Evolutionary conservation across 2,113 vertebrate genomes (phyloP), one percentile per base, ranked within the genome.

Genomic region (Verasper variegatus): DNA sequence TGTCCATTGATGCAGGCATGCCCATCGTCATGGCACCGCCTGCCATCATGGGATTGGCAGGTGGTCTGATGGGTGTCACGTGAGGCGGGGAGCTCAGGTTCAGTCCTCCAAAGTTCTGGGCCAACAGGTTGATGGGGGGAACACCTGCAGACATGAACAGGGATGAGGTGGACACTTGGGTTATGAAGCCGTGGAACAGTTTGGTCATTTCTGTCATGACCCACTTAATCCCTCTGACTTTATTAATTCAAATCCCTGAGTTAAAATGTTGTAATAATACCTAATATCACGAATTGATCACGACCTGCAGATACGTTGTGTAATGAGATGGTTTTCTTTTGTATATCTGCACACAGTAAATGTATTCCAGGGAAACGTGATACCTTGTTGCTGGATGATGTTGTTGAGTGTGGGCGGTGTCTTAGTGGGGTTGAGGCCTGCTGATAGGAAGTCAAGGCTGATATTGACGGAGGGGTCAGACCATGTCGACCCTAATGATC

Each of bases 391-490:
- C 67, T 97, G 96, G 88, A 99, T 97, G 94, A 98, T 98, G 59
- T 96, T 96, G 79, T 98, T 98, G 61, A 99, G 96, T 0, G 96
- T 96, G 56, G 97, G 97, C 57, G 97, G 97, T 45, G 97, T 95
- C 90, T 99, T 98, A 27, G 95, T 94, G 87, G 96, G 95, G 86
- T 98, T 97, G 94, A 97, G 95, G 77, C 97, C 97, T 79, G 97
- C 95, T 73, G 97, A 95, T 80, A 99, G 95, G 93, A 97, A 99
- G 94, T 99, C 98, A 88, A 99, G 95, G 91, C 95, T 98, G 94
- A 99, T 99, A 95, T 99, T 98, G 86, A 99, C 97, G n/a, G 97
- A 98, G 80, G 97, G 97, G 87, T 99, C 98, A 40, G 97, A 98
- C 98, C 98, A 99, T 20, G 98, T 99, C 23, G 97, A 94, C 3